Evolutionary conservation across 2,888 invertebrate species (phyloP).

Genomic region (Melangyna quadrimaculata): DNA sequence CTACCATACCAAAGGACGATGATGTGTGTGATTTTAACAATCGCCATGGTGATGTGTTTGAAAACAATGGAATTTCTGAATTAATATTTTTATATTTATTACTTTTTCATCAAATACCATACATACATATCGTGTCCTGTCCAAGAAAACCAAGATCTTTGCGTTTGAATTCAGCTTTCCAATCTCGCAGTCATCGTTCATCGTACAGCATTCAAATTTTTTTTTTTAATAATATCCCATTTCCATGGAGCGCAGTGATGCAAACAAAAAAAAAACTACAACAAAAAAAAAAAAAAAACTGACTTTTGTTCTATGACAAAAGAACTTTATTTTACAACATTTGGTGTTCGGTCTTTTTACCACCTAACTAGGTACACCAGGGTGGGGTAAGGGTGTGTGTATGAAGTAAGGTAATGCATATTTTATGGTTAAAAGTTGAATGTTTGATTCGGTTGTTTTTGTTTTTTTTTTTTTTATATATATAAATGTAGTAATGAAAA

Average conservation of each 20-base stretch:
- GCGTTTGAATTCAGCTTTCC: conserved; percentile 15
- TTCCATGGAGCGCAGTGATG: conserved; percentile 22
- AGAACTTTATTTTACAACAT: conserved; percentile 70
- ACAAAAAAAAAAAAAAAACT: conserved; percentile 30
- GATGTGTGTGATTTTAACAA: conserved; percentile 39
- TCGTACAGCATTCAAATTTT: not conserved
- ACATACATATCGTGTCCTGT: not conserved
- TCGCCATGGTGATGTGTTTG: conserved; percentile 44
- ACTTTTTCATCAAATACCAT: conserved; percentile 64
- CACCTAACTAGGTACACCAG: conserved; percentile 14
- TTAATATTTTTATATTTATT: conserved; percentile 71
- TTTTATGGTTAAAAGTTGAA: conserved; percentile 66
- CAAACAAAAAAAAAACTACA: conserved; percentile 20
- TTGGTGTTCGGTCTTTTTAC: conserved; percentile 60
- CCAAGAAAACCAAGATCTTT: conserved; percentile 31
- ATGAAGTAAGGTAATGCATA: conserved; percentile 65
- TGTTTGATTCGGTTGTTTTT: conserved; percentile 11
- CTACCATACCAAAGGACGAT: conserved; percentile 12
- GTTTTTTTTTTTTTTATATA: not conserved
- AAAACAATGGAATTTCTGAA: conserved; percentile 67
- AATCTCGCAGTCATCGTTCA: conserved; percentile 56
- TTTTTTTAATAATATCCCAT: conserved; percentile 39
- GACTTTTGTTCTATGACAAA: conserved; percentile 68
- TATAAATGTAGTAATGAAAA: conserved; percentile 32
- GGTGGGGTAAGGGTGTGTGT: not conserved